Conservation (phyloP, 53 echinoderm and acorn worm species). For the Temnopleurus reevesii region DNA sequence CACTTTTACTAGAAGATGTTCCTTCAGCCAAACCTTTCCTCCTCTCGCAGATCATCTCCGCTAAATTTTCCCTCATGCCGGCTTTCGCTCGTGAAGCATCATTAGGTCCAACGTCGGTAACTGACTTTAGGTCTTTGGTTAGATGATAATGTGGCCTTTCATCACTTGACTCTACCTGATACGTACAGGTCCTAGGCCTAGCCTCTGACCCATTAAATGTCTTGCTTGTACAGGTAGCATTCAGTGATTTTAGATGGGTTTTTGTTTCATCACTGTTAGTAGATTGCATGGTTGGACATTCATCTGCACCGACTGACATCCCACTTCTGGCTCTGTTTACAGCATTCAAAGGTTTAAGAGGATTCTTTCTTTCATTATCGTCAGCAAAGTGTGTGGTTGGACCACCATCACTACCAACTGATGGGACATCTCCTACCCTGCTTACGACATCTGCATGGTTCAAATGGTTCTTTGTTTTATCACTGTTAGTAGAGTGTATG, state of each 20-base stretch:
- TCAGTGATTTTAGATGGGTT: neutral
- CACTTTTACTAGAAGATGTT: neutral
- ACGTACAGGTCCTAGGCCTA: neutral
- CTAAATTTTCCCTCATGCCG: neutral
- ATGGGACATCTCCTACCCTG: too few relatives aligned
- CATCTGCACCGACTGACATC: neutral
- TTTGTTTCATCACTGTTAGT: neutral
- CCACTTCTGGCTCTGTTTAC: too few relatives aligned
- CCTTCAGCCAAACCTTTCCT: too few relatives aligned
- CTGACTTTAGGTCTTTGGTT: neutral
- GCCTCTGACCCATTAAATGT: neutral
- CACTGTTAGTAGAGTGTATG: too few relatives aligned
- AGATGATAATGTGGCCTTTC: slow-evolving; percentile 26
- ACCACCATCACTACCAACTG: too few relatives aligned
- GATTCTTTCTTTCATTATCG: too few relatives aligned
- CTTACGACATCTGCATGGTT: too few relatives aligned
- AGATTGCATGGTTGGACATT: neutral
- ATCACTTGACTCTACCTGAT: neutral
- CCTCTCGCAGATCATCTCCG: neutral
- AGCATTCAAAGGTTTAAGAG: too few relatives aligned
- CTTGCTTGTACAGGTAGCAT: neutral
- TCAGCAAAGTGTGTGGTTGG: too few relatives aligned
- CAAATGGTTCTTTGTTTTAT: too few relatives aligned
- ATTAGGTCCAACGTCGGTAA: neutral
- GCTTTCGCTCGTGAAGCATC: neutral